These are phyloP conservation scores for Calliphora vomitoria DNA, from an alignment of 2,888 invertebrate genomes.

Conservation along the genomic window DNA sequence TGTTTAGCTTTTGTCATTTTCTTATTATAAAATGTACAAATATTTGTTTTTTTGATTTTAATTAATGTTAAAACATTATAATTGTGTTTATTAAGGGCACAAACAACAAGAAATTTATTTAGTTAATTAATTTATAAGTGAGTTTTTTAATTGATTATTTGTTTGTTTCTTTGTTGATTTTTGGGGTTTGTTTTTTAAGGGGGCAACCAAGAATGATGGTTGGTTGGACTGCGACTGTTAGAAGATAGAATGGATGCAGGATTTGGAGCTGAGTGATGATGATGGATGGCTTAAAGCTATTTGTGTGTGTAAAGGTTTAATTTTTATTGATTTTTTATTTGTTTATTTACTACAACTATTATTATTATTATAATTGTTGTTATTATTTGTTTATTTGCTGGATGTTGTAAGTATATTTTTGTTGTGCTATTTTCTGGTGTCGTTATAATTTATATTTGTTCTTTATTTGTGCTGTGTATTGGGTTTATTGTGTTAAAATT, in stretches of 20 bases:
- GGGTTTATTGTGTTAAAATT: slow-evolving; percentile 74
- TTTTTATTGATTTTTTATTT: slow-evolving; percentile 46
- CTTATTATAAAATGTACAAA: background rate
- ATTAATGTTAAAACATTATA: slow-evolving; percentile 21
- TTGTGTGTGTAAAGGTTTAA: slow-evolving; percentile 2
- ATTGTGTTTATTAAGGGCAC: background rate
- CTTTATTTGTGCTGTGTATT: slow-evolving; percentile 55
- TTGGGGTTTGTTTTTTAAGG: slow-evolving; percentile 6
- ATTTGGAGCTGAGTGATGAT: slow-evolving; percentile 23
- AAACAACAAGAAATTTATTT: slow-evolving; percentile 3
- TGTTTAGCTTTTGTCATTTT: slow-evolving; percentile 43
- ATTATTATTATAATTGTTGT: slow-evolving; percentile 40
- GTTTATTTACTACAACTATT: slow-evolving; percentile 40
- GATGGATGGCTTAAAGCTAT: slow-evolving; percentile 30
- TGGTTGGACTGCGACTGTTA: slow-evolving; percentile 20
- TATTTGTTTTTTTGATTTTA: background rate
- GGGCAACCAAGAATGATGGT: slow-evolving; percentile 25
- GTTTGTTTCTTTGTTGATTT: background rate
- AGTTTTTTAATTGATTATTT: slow-evolving; percentile 1
- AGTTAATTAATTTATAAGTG: slow-evolving; percentile 18
- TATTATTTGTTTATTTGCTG: slow-evolving; percentile 42
- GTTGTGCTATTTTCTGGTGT: slow-evolving; percentile 41
- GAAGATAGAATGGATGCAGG: background rate
- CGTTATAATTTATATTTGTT: slow-evolving; percentile 60
- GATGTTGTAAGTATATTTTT: slow-evolving; percentile 26